A percentile compares a stretch with the other conserved stretches of the same genome.
Evolutionary conservation across 92 coral and sea anemone genomes (phyloP).

Genomic region (Metridium senile): DNA sequence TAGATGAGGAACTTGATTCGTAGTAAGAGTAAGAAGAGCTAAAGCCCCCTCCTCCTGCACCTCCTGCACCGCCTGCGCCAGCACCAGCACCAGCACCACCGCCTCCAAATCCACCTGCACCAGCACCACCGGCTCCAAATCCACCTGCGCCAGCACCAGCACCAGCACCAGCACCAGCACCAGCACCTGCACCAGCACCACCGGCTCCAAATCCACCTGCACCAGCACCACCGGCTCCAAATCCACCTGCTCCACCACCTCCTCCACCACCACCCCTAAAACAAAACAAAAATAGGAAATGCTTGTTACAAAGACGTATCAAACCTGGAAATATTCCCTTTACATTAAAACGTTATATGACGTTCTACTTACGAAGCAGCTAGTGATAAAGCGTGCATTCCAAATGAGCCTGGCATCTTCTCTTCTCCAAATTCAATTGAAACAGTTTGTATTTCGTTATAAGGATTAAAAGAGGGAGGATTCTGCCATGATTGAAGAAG

Average conservation of each 20-base stretch:
- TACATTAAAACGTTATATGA: too few relatives aligned
- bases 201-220: constrained; percentile 11
- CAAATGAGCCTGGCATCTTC: constrained; percentile 22
- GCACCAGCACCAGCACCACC: constrained; percentile 6
- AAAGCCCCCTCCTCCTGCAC: constrained; percentile 16
- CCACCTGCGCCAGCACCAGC: constrained; percentile 13
- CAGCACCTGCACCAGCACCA: constrained; percentile 13
- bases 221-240: constrained; percentile 24
- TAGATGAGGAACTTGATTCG: constrained; percentile 13
- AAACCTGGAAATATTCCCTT: too few relatives aligned
- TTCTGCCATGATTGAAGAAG: constrained; percentile 26
- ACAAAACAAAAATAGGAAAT: too few relatives aligned
- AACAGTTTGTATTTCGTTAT: constrained; percentile 35
- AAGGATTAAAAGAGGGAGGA: constrained; percentile 33
- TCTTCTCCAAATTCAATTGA: constrained; percentile 42
- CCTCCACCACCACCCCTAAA: not conserved
- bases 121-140: constrained; percentile 24
- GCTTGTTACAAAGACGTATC: too few relatives aligned
- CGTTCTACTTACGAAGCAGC: constrained; percentile 23
- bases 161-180: not conserved
- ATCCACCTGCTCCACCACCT: constrained; percentile 14
- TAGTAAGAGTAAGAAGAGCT: constrained; percentile 15
- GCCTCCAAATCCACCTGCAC: constrained; percentile 9
- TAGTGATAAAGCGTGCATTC: constrained; percentile 31
- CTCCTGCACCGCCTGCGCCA: not conserved